Evolutionary conservation across 1,140 invertebrate species (phyloP).

Genomic region (Eumeta japonica): DNA sequence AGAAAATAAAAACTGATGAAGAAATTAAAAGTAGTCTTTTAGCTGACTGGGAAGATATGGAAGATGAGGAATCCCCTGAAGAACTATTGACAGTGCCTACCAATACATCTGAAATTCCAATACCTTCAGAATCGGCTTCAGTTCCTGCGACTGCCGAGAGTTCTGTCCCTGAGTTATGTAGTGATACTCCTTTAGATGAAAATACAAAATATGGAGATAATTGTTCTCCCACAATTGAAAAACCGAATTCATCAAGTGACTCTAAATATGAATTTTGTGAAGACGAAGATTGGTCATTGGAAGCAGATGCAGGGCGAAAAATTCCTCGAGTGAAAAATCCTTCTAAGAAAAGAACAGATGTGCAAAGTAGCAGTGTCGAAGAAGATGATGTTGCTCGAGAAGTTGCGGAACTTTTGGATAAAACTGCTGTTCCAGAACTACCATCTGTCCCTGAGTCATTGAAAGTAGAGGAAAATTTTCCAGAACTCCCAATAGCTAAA

Average conservation of each 20-base stretch:
- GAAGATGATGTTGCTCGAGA: slow-evolving; percentile 55
- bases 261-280: slow-evolving; percentile 61
- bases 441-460: slow-evolving; percentile 44
- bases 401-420: slow-evolving; percentile 58
- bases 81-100: slow-evolving; percentile 26
- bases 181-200: too few species aligned
- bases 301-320: slow-evolving; percentile 52
- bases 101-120: slow-evolving; percentile 49
- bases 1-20: slow-evolving; percentile 48
- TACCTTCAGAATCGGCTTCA: slow-evolving; percentile 37
- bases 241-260: slow-evolving; percentile 38
- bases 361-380: slow-evolving; percentile 40
- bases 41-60: slow-evolving; percentile 55
- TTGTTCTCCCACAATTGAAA: slow-evolving; percentile 15
- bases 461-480: slow-evolving; percentile 55
- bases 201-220: slow-evolving; percentile 10
- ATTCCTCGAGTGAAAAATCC: slow-evolving; percentile 53
- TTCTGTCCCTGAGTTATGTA: too few species aligned
- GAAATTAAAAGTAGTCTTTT: slow-evolving; percentile 55
- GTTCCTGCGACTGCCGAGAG: slow-evolving; percentile 32
- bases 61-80: slow-evolving; percentile 34
- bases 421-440: slow-evolving; percentile 57
- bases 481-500: slow-evolving; percentile 45
- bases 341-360: slow-evolving; percentile 37
- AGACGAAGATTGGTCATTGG: slow-evolving; percentile 54